These are phyloP conservation scores for Kryptopterus vitreolus DNA, from an alignment of 2,797 vertebrate genomes.

Conservation along the genomic window DNA sequence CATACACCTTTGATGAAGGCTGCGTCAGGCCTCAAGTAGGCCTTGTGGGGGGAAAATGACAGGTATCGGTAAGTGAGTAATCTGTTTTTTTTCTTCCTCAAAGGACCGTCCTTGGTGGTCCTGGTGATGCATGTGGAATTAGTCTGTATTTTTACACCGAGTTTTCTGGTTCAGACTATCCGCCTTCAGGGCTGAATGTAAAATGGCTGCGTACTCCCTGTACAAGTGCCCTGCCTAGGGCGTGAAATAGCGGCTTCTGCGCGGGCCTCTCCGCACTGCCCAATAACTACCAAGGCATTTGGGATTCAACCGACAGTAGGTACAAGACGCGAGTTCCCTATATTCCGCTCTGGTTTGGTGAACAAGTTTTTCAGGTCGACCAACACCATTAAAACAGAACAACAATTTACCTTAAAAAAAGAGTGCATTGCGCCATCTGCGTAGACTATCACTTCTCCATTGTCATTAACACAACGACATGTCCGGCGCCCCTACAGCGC, in stretches of 20 bases:
- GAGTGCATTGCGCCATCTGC: neutral
- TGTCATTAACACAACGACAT: neutral
- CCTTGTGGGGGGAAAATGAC: neutral
- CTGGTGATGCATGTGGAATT: neutral
- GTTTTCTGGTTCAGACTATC: neutral
- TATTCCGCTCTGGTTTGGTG: too few relatives aligned
- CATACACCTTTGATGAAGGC: neutral
- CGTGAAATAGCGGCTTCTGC: neutral
- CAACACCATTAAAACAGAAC: neutral
- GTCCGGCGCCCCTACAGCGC: neutral
- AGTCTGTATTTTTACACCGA: neutral
- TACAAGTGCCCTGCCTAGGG: slow-evolving; percentile 4
- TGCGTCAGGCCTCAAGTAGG: neutral
- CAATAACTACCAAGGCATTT: neutral
- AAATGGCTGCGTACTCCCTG: neutral
- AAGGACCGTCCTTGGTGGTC: neutral
- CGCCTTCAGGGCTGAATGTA: neutral
- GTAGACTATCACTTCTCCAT: neutral
- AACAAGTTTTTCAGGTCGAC: neutral
- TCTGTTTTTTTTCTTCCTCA: neutral
- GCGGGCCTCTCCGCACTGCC: neutral
- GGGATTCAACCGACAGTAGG: neutral
- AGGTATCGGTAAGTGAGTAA: neutral
- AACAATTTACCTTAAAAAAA: neutral
- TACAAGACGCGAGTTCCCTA: neutral